These are phyloP conservation scores for Syrmaticus mikado DNA, from an alignment of 2,113 vertebrate species.

Conservation along the genomic window DNA sequence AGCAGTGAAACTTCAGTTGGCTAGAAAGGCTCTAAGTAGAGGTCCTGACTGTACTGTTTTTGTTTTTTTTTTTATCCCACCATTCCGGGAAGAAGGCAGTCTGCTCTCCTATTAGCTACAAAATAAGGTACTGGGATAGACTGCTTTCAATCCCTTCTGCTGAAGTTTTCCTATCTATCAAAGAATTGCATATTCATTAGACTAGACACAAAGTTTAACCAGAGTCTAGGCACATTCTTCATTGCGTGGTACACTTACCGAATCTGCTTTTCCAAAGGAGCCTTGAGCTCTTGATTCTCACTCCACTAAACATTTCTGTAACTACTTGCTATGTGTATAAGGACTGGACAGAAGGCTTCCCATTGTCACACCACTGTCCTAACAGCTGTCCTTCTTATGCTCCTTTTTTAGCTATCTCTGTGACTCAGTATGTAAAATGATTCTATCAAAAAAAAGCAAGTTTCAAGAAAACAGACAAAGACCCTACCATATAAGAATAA, in stretches of 20 bases:
- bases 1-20: neutral
- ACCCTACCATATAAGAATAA: neutral
- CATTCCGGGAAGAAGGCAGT: neutral
- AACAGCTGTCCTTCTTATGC: neutral
- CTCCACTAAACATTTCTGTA: neutral
- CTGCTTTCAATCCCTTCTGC: neutral
- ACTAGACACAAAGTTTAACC: neutral
- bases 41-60: neutral
- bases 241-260: neutral
- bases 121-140: neutral
- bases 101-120: neutral
- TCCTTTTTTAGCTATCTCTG: neutral
- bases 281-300: neutral
- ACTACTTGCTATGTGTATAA: neutral
- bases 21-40: neutral
- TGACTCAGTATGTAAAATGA: neutral
- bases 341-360: neutral
- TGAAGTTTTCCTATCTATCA: neutral
- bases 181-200: neutral
- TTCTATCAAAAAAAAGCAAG: neutral
- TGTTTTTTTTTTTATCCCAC: neutral
- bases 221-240: neutral
- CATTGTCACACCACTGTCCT: neutral
- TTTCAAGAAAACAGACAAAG: neutral
- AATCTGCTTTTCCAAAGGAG: neutral